Percentiles rank a stretch among this genome's conserved stretches.
Evolutionary conservation across 2,113 vertebrate genomes (phyloP).

Genomic region (Ammospiza caudacuta): DNA sequence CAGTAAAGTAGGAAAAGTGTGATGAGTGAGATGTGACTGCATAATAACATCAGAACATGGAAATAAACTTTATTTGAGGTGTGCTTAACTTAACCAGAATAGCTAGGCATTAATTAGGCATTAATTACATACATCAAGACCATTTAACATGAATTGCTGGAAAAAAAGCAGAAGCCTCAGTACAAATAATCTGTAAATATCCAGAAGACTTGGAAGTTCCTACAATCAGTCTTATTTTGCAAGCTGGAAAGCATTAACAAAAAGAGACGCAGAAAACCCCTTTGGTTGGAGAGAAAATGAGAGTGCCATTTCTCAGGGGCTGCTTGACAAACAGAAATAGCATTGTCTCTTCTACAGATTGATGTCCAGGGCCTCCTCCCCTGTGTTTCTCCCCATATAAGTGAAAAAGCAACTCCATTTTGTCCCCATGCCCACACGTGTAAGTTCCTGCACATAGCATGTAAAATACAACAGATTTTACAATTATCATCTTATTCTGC

Average conservation of each 20-base stretch:
- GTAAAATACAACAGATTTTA: not conserved
- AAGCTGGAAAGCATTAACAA: not conserved
- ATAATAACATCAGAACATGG: not conserved
- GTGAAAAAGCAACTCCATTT: not conserved
- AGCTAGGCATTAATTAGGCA: not conserved
- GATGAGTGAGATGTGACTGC: not conserved
- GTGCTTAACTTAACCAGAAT: not conserved
- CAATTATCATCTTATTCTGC: not conserved
- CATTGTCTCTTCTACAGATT: not conserved
- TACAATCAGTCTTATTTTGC: not conserved
- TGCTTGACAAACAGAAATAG: not conserved
- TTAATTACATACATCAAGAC: not conserved
- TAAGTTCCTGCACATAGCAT: fast-evolving
- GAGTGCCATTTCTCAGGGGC: not conserved
- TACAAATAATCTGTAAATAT: not conserved
- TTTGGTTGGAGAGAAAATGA: not conserved
- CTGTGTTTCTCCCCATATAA: not conserved
- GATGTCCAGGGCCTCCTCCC: not conserved
- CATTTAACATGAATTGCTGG: not conserved
- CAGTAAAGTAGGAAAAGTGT: not conserved
- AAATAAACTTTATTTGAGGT: not conserved
- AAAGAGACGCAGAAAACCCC: not conserved
- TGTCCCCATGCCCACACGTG: fast-evolving
- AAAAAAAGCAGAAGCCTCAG: not conserved
- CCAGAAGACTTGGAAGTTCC: not conserved